Evolutionary conservation across 1,140 invertebrate genomes (phyloP).

Genomic region (Popillia japonica): DNA sequence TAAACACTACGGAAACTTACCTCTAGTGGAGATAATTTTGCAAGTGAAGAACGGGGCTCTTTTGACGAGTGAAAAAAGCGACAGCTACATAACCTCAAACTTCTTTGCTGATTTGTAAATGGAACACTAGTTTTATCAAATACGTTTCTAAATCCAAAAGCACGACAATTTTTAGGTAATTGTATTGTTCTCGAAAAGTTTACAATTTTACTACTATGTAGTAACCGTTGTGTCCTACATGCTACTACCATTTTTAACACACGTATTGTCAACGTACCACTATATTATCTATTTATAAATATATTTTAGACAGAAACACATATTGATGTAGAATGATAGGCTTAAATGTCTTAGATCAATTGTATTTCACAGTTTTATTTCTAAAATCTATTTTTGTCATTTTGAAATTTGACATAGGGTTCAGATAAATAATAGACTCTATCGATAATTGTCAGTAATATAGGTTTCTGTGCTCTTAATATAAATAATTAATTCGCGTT

Average conservation of each 20-base stretch:
- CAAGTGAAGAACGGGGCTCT: conserved; percentile 35
- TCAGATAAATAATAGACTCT: background rate
- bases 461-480: no score
- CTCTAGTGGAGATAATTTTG: conserved; percentile 39
- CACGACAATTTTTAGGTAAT: background rate
- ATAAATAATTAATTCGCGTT: no score
- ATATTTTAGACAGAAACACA: background rate
- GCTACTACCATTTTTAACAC: conserved; percentile 40
- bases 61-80: conserved; percentile 36
- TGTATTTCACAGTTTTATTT: conserved; percentile 35
- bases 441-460: background rate
- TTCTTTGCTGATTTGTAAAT: background rate
- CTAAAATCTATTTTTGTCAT: conserved; percentile 40
- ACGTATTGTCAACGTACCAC: background rate
- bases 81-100: conserved; percentile 34
- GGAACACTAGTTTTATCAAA: background rate
- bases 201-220: conserved; percentile 10
- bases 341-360: conserved; percentile 14
- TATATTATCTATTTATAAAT: conserved; percentile 21
- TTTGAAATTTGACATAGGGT: conserved; percentile 39
- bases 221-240: conserved; percentile 37
- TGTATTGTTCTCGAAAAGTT: conserved; percentile 32
- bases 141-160: conserved; percentile 2
- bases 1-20: background rate
- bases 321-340: background rate